Conservation (phyloP, 2,888 invertebrate species). For the Clitarchus hookeri region DNA sequence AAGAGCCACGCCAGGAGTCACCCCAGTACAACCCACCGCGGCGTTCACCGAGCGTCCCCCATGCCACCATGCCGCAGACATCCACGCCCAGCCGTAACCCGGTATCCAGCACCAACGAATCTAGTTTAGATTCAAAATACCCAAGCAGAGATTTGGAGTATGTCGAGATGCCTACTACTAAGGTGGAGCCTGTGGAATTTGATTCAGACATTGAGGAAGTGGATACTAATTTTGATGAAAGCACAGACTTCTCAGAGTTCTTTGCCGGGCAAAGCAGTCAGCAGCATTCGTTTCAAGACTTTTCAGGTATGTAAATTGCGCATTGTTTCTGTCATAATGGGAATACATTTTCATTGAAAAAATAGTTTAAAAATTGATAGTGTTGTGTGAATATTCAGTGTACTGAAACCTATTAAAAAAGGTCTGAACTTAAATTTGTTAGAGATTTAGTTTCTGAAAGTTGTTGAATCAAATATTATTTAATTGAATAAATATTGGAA, state of each 20-base stretch:
- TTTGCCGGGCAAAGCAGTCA: slow-evolving; percentile 36
- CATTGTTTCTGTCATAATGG: too few species aligned
- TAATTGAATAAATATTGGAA: too few species aligned
- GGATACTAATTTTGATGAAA: slow-evolving; percentile 26
- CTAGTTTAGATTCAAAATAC: slow-evolving; percentile 18
- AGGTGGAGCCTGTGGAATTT: slow-evolving; percentile 41
- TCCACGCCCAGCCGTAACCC: not conserved
- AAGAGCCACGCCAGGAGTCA: not conserved
- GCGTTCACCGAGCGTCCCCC: not conserved
- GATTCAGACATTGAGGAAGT: slow-evolving; percentile 38
- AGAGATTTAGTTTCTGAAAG: too few species aligned
- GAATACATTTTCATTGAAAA: too few species aligned
- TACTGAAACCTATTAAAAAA: too few species aligned
- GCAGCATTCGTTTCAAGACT: slow-evolving; percentile 28
- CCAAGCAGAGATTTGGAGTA: slow-evolving; percentile 24
- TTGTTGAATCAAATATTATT: too few species aligned
- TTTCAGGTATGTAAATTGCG: not conserved
- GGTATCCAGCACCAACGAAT: not conserved
- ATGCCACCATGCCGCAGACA: not conserved
- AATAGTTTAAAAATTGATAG: too few species aligned
- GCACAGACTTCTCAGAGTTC: slow-evolving; percentile 33
- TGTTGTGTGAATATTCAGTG: too few species aligned
- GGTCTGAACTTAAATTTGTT: too few species aligned
- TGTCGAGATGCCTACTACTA: slow-evolving; percentile 38
- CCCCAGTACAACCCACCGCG: not conserved